A percentile compares a stretch with the other conserved stretches of the same genome.
Evolutionary conservation across 2,888 invertebrate species (phyloP).

Genomic region (Julus scanicus): DNA sequence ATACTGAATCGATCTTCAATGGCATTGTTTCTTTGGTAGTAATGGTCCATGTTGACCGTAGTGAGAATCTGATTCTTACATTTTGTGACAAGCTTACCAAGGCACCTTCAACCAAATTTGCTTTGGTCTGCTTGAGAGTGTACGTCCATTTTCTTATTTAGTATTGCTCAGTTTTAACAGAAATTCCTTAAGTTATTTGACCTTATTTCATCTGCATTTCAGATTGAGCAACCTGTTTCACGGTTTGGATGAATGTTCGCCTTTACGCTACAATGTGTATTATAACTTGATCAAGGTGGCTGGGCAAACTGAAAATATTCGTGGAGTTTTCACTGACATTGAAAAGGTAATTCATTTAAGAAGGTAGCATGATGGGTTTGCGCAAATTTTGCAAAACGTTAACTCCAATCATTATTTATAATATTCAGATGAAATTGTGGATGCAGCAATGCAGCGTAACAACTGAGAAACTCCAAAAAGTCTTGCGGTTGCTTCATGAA

Average conservation of each 20-base stretch:
- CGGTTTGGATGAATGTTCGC: slow-evolving; percentile 84
- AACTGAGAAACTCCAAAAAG: slow-evolving; percentile 76
- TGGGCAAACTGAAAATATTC: slow-evolving; percentile 85
- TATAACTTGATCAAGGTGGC: slow-evolving; percentile 91
- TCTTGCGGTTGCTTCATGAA: slow-evolving; percentile 88
- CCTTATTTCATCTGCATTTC: slow-evolving; percentile 62
- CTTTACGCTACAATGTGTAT: slow-evolving; percentile 91
- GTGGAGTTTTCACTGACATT: slow-evolving; percentile 84
- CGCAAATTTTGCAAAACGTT: not conserved
- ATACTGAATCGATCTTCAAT: slow-evolving; percentile 92
- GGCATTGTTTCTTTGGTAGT: slow-evolving; percentile 97
- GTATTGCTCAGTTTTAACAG: not conserved
- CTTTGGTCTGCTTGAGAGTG: slow-evolving; percentile 85
- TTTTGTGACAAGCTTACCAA: slow-evolving; percentile 93
- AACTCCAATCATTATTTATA: slow-evolving; percentile 40
- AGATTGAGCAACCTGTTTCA: slow-evolving; percentile 93
- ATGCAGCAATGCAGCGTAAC: slow-evolving; percentile 65
- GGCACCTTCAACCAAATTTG: slow-evolving; percentile 82
- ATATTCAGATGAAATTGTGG: slow-evolving; percentile 65
- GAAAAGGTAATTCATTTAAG: slow-evolving; percentile 72
- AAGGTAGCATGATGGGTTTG: slow-evolving; percentile 65
- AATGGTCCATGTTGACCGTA: slow-evolving; percentile 83
- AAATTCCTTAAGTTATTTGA: no score
- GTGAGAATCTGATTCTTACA: slow-evolving; percentile 86
- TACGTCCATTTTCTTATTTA: slow-evolving; percentile 69